phyloP scores from a whole-genome alignment of 2,113 vertebrate genomes.

The Thoracochromis brauschi region DNA sequence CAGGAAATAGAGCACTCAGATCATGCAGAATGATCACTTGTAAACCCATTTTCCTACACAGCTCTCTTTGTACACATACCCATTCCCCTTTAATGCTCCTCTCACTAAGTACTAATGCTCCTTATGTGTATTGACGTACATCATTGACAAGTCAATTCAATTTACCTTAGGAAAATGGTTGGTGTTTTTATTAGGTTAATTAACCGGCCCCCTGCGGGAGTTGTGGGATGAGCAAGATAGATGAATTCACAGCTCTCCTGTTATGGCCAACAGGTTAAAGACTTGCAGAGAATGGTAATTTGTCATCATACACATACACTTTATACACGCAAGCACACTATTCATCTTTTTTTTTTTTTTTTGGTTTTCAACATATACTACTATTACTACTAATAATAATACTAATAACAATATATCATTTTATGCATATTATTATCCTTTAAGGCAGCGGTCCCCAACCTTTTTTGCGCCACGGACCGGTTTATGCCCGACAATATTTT shows the following conservation, averaged over 20 bases:
- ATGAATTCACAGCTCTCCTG: slow-evolving; percentile 59
- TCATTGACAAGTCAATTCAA: slow-evolving; percentile 96
- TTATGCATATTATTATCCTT: neutral
- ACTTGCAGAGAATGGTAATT: slow-evolving; percentile 6
- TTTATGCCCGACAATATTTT: no score
- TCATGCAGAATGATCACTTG: neutral
- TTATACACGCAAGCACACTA: neutral
- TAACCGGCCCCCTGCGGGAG: slow-evolving; percentile 82
- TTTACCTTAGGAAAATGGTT: slow-evolving; percentile 92
- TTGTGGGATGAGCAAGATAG: slow-evolving; percentile 77
- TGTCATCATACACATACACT: neutral
- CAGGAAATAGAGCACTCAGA: neutral
- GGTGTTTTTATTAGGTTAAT: slow-evolving; percentile 98
- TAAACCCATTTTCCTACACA: neutral
- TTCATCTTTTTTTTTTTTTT: neutral
- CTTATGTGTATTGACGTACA: slow-evolving; percentile 73
- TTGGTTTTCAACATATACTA: neutral
- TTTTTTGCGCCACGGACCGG: no score
- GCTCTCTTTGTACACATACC: neutral
- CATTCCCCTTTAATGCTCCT: slow-evolving; percentile 10
- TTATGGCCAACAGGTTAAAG: slow-evolving; percentile 33
- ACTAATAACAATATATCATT: neutral
- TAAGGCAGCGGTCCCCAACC: neutral
- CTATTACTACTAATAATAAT: neutral
- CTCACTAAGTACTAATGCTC: slow-evolving; percentile 49